phyloP scores from a whole-genome alignment of 2,797 vertebrate species.

The Brachymystax lenok region DNA sequence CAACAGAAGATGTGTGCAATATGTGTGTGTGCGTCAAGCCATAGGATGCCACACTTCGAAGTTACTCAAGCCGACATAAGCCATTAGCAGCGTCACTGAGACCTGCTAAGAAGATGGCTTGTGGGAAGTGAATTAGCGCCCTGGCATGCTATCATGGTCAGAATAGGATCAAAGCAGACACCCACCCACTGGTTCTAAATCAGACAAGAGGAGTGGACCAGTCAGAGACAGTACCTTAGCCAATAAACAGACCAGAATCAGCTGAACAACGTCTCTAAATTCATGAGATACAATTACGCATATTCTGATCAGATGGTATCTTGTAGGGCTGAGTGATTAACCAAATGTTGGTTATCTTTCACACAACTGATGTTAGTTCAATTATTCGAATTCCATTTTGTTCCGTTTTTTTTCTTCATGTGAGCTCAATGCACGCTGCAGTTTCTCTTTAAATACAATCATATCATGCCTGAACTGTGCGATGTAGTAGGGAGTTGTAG shows the following conservation, averaged over 20 bases:
- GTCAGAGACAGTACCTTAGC: conserved; percentile 13
- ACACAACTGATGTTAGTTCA: no score
- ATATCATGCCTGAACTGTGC: no score
- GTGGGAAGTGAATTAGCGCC: conserved; percentile 36
- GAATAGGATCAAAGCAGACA: conserved; percentile 33
- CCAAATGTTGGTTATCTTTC: no score
- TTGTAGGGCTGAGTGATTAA: no score
- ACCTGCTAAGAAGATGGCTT: conserved; percentile 24
- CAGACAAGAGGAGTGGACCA: background rate
- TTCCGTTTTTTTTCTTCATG: no score
- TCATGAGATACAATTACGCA: background rate
- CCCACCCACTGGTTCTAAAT: conserved; percentile 23
- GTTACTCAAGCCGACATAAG: conserved; percentile 41
- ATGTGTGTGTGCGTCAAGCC: background rate
- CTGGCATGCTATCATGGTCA: conserved; percentile 34
- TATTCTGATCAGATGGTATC: no score
- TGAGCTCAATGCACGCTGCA: no score
- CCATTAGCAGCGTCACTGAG: conserved; percentile 24
- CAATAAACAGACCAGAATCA: conserved; percentile 19
- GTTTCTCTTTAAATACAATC: no score
- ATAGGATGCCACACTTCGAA: no score
- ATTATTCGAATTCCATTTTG: no score
- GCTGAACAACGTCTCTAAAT: conserved; percentile 28
- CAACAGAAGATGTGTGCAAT: background rate
- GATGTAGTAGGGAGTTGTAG: no score